These are phyloP conservation scores for Arremon aurantiirostris DNA, from an alignment of 2,797 vertebrate species.

Conservation along the genomic window DNA sequence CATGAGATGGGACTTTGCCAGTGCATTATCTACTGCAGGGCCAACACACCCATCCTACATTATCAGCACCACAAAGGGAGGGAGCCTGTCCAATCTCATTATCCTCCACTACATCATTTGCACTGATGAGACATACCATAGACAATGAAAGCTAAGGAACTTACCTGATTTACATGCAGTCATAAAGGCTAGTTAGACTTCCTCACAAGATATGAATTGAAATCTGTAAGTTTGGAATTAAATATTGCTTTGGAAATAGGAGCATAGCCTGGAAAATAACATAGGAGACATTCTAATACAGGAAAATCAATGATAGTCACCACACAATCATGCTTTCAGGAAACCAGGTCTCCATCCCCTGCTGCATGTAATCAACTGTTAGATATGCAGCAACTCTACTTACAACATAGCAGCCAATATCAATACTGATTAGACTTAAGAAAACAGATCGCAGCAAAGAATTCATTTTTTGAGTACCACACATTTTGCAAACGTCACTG, in stretches of 20 bases:
- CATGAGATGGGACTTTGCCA: not conserved
- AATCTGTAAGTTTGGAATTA: not conserved
- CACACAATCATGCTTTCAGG: not conserved
- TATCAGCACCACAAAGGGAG: not conserved
- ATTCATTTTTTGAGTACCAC: not conserved
- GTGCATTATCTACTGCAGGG: not conserved
- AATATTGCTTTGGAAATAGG: not conserved
- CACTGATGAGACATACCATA: not conserved
- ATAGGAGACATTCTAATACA: not conserved
- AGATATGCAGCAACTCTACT: not conserved
- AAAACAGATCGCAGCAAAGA: not conserved
- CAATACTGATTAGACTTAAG: not conserved
- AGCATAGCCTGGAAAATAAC: not conserved
- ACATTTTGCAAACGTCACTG: not conserved
- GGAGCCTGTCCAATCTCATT: not conserved
- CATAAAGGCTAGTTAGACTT: not conserved
- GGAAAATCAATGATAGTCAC: not conserved
- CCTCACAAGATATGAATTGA: not conserved
- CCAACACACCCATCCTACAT: not conserved
- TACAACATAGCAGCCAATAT: not conserved
- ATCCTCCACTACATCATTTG: not conserved
- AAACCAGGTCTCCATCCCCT: not conserved
- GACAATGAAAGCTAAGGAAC: not conserved
- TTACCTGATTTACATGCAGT: not conserved
- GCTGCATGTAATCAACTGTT: not conserved